Evolutionary conservation across 2,113 vertebrate genomes (phyloP).

Genomic region (Tychaedon coryphoeus): DNA sequence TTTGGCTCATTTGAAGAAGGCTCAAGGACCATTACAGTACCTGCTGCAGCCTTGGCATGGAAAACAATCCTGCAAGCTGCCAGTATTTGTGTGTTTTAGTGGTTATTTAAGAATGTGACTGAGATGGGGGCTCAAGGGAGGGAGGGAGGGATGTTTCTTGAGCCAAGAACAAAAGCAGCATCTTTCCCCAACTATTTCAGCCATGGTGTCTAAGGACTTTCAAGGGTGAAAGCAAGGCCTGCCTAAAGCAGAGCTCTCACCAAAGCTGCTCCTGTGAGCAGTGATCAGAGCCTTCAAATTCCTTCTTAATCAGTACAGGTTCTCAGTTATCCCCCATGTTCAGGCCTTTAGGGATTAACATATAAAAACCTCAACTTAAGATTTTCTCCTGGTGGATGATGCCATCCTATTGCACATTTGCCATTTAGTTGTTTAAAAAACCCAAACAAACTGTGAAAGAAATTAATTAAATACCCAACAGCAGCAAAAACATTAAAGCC

Average conservation of each 20-base stretch:
- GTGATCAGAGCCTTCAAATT: not conserved
- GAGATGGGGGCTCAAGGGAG: not conserved
- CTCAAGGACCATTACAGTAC: not conserved
- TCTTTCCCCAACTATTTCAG: conserved; percentile 10
- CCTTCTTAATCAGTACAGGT: not conserved
- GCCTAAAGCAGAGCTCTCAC: not conserved
- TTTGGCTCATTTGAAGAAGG: not conserved
- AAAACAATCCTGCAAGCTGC: conserved; percentile 7
- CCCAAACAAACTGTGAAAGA: not conserved
- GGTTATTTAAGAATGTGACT: conserved; percentile 15
- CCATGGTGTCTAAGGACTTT: not conserved
- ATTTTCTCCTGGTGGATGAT: not conserved
- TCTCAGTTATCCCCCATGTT: not conserved
- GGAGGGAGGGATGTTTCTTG: conserved; percentile 4
- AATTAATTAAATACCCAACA: not conserved
- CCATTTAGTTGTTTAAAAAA: not conserved
- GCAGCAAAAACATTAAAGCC: not conserved
- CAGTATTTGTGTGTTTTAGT: not conserved
- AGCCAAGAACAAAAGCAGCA: conserved; percentile 70
- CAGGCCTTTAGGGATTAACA: not conserved
- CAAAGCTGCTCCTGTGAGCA: not conserved
- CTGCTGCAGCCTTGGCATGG: not conserved
- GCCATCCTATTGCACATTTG: not conserved
- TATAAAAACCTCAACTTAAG: not conserved
- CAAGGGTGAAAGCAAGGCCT: not conserved